A percentile compares a stretch with the other conserved stretches of the same genome.
These are phyloP conservation scores for Anthoscopus minutus DNA, from an alignment of 2,113 vertebrate species.

Conservation along the genomic window DNA sequence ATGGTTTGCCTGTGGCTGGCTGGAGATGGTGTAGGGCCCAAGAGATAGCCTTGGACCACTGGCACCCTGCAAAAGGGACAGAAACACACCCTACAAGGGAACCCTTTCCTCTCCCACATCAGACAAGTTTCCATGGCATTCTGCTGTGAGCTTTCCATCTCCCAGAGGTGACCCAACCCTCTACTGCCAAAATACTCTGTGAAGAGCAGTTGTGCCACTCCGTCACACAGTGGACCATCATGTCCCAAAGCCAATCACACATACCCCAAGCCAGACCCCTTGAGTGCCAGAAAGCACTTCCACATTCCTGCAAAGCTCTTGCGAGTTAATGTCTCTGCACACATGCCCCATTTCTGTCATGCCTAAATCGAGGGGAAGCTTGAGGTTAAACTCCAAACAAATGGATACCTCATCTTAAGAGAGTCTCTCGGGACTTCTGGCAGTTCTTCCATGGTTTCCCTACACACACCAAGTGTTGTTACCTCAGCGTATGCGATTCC, in stretches of 20 bases:
- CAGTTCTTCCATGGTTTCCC: not conserved
- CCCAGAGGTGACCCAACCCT: not conserved
- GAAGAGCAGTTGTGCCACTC: not conserved
- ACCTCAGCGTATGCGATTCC: not conserved
- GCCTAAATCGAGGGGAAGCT: not conserved
- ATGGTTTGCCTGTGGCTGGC: not conserved
- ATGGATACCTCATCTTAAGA: not conserved
- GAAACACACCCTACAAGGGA: not conserved
- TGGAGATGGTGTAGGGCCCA: not conserved
- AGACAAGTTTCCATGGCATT: not conserved
- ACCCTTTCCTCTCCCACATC: not conserved
- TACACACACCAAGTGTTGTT: not conserved
- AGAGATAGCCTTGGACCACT: not conserved
- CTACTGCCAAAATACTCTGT: not conserved
- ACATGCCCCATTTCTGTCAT: not conserved
- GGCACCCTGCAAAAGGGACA: not conserved
- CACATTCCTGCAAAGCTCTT: not conserved
- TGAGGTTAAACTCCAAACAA: not conserved
- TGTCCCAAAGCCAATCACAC: not conserved
- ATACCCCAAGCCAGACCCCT: not conserved
- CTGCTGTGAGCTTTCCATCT: not conserved
- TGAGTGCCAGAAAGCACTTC: not conserved
- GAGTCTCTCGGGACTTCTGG: not conserved
- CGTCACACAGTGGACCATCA: not conserved
- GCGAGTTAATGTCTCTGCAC: not conserved